phyloP scores from a whole-genome alignment of 2,888 invertebrate species.

The Ischnus inquisitorius region DNA sequence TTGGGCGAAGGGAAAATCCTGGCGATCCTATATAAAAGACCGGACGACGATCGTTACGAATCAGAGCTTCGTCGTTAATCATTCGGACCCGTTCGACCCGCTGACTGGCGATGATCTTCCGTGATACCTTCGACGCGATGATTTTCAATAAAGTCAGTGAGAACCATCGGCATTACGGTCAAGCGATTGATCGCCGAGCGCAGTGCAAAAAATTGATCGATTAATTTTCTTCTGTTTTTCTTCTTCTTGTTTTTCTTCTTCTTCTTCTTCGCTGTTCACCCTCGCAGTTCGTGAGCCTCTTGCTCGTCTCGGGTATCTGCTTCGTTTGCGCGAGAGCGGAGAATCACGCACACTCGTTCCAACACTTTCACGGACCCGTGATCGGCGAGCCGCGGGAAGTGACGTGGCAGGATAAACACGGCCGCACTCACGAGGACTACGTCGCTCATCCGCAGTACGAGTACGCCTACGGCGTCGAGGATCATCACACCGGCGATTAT shows the following conservation, averaged over 20 bases:
- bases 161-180: background rate
- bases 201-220: background rate
- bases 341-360: conserved; percentile 82
- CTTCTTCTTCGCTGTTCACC: background rate
- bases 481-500: conserved; percentile 84
- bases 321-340: conserved; percentile 62
- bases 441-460: conserved; percentile 83
- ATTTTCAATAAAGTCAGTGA: conserved; percentile 35
- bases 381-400: conserved; percentile 80
- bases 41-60: conserved; percentile 60
- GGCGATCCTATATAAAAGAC: conserved; percentile 73
- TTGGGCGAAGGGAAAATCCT: conserved; percentile 64
- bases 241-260: conserved; percentile 6
- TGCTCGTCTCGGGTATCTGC: conserved; percentile 58
- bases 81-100: background rate
- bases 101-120: background rate
- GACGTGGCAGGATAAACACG: conserved; percentile 82
- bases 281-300: conserved; percentile 40
- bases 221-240: background rate
- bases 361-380: conserved; percentile 83
- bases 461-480: conserved; percentile 82
- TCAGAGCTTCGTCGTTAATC: conserved; percentile 68
- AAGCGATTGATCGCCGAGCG: background rate
- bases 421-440: conserved; percentile 83
- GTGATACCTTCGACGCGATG: conserved; percentile 35